Evolutionary conservation across 1,140 invertebrate genomes (phyloP), one percentile per base, ranked within the genome.

Genomic region (Lamellibrachia luymesi): DNA sequence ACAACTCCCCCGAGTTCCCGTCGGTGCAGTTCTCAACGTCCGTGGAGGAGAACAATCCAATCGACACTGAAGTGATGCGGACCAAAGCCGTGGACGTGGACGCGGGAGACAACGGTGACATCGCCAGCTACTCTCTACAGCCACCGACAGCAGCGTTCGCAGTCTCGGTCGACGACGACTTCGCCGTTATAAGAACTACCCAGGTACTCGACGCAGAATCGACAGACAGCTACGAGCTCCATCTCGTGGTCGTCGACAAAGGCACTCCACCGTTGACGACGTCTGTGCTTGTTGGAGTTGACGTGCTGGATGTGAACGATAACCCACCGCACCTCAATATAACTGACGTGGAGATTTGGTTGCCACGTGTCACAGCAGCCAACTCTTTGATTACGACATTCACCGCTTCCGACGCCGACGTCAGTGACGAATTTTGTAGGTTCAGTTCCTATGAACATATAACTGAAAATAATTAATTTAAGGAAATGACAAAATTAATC

Each of bases 1-100:
- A 99, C 96, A 98, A 98, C 96, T 97, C 98, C 94, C 98, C 98
- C 0, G 97, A 98, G 92, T 22, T 51, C 49, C 89, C 90, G 17
- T 51, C 51, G 38, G 50, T 25, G 50, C 49, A 92, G 50, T 38
- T 51, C 52, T 51, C 92, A 13, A 2, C 8, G 10, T 49, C 92
- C 50, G 52, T 94, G 38, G 91, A 93, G 38, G 89, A 91, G n/a
- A 90, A 49, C 49, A 90, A 50, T 50, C 92, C 80, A 38, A 91
- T 27, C 2, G 92, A 92, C 50, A 89, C 51, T 51, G 51, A 90
- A 2, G 91, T 94, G 52, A 90, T 92, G 27, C 25, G 51, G 52
- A 92, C 93, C 80, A 56, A 89, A 25, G 94, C 94, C 7, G 49
- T 92, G 17, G 94, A 94, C 91, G 50, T 56, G 38, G 94, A 94